These are phyloP conservation scores for Mylabris sibirica DNA, from an alignment of 2,888 invertebrate genomes.

Conservation along the genomic window DNA sequence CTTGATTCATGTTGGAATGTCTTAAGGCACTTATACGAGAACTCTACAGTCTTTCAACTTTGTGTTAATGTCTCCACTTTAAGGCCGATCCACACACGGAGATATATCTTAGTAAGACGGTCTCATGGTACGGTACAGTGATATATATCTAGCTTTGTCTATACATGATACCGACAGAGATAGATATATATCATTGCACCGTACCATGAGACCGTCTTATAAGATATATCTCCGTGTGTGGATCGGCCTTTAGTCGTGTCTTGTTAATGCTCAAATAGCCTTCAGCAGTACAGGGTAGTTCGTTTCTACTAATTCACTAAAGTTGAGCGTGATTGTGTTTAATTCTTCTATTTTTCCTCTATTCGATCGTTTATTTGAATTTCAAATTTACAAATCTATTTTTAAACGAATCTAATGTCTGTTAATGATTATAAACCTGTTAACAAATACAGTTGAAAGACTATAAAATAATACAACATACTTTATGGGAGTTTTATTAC, in stretches of 20 bases:
- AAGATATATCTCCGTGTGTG: too few relatives aligned
- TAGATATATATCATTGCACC: too few relatives aligned
- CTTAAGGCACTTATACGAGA: background rate
- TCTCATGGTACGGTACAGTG: too few relatives aligned
- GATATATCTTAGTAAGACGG: too few relatives aligned
- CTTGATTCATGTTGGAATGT: background rate
- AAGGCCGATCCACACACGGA: too few relatives aligned
- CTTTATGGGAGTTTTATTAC: constrained; percentile 30
- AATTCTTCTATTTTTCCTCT: background rate
- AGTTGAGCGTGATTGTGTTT: background rate
- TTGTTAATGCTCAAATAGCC: constrained; percentile 6
- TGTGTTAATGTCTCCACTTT: constrained; percentile 7
- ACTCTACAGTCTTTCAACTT: background rate
- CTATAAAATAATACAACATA: constrained; percentile 30
- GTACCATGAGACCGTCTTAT: too few relatives aligned
- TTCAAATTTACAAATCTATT: background rate
- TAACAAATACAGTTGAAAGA: constrained; percentile 23
- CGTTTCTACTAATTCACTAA: background rate
- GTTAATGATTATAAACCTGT: constrained; percentile 33
- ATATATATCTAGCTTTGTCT: too few relatives aligned
- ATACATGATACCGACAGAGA: too few relatives aligned
- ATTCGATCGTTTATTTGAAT: background rate
- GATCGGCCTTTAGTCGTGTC: background rate
- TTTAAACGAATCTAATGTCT: constrained; percentile 17
- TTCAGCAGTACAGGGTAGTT: constrained; percentile 4